Conservation (phyloP, 2,113 vertebrate species). For the Paramisgurnus dabryanus region DNA sequence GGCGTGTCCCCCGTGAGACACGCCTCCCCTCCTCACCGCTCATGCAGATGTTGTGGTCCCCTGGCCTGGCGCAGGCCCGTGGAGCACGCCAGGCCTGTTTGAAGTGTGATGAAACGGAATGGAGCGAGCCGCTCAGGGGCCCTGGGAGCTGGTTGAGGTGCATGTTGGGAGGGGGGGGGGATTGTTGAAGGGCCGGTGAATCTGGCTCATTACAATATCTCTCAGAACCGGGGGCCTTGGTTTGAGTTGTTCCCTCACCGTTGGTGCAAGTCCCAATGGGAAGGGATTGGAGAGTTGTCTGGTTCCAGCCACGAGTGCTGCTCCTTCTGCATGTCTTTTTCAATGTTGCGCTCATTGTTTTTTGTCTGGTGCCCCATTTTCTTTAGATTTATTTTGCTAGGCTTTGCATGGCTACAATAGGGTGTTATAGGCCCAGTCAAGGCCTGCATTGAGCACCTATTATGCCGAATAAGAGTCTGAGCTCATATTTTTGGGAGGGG, state of each 20-base stretch:
- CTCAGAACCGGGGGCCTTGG: constrained; percentile 75
- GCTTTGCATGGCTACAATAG: constrained; percentile 14
- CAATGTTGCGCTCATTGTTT: constrained; percentile 40
- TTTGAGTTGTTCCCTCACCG: constrained; percentile 55
- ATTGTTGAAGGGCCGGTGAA: constrained; percentile 61
- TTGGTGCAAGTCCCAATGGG: constrained; percentile 59
- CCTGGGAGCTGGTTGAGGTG: constrained; percentile 68
- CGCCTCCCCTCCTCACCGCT: constrained; percentile 62
- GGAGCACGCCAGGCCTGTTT: constrained; percentile 88
- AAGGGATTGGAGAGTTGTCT: constrained; percentile 41
- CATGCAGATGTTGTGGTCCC: constrained; percentile 93
- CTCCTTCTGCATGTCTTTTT: constrained; percentile 5
- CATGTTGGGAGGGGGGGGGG: constrained; percentile 34
- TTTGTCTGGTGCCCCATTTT: neutral
- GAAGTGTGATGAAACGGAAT: constrained; percentile 99
- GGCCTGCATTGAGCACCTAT: neutral
- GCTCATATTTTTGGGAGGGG: too few relatives aligned
- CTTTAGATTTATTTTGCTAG: neutral
- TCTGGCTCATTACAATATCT: constrained; percentile 87
- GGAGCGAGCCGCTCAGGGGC: constrained; percentile 85
- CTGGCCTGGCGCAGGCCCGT: constrained; percentile 81
- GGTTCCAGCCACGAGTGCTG: constrained; percentile 5
- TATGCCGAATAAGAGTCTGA: constrained; percentile 7
- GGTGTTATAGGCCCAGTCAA: constrained; percentile 19
- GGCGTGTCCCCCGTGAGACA: constrained; percentile 57